These are phyloP conservation scores for Chymomyza caudatula DNA, from an alignment of 2,888 invertebrate species.

Conservation along the genomic window DNA sequence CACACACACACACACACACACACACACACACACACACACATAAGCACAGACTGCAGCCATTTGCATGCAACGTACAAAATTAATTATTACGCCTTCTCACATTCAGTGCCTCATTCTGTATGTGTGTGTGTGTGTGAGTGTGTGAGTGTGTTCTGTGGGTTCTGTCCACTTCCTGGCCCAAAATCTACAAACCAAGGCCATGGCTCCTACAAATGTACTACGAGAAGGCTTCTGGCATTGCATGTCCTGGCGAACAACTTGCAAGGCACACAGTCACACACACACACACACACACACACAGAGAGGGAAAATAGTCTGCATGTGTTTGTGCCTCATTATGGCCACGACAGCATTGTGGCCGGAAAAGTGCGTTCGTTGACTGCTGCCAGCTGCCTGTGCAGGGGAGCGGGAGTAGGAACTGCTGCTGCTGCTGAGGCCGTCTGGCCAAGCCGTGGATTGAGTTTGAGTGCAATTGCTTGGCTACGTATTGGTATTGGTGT, in stretches of 20 bases:
- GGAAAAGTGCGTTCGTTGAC: conserved; percentile 69
- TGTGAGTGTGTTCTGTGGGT: no score
- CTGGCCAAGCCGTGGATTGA: not conserved
- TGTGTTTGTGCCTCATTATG: conserved; percentile 55
- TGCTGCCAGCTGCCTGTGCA: conserved; percentile 47
- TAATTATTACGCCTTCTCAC: conserved; percentile 70
- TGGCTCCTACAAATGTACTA: not conserved
- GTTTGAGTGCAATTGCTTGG: conserved; percentile 2
- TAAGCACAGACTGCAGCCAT: conserved; percentile 55
- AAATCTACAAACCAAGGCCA: conserved; percentile 52
- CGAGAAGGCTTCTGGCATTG: conserved; percentile 37
- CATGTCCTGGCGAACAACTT: conserved; percentile 55
- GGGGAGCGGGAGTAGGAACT: not conserved
- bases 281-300: not conserved
- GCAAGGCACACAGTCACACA: conserved; percentile 37
- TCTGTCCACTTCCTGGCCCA: conserved; percentile 52
- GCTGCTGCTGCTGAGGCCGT: conserved; percentile 26
- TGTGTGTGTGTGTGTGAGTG: not conserved
- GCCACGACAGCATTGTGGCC: conserved; percentile 52
- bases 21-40: conserved; percentile 2
- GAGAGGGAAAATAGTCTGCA: not conserved
- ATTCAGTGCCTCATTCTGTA: not conserved
- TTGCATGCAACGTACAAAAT: conserved; percentile 74
- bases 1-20: conserved; percentile 3
- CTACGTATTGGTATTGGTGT: conserved; percentile 8